Base-by-base conservation (phyloP, 2,888 invertebrate genomes). In the Theodoxus fluviatilis region DNA sequence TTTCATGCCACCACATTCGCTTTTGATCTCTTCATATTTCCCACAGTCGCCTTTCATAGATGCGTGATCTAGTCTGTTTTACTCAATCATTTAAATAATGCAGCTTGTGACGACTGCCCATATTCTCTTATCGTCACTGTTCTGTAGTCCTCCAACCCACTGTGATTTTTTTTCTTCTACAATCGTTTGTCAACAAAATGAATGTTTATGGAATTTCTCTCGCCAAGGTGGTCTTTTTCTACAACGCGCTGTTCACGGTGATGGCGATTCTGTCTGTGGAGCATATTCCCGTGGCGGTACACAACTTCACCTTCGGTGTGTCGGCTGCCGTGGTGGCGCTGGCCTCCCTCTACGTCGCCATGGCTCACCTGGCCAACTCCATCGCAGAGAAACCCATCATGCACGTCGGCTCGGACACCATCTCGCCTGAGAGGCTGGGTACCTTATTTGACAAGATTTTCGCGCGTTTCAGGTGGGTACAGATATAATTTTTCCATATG, bases 381-480 rank as follows among this genome's bases (percentile, higher is more conserved):
- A 76, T 78, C 52, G 80, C 79, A 25, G 80, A 80, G 71, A 80
- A 80, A 65, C 70, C 78, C 18, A 74, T 80, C 64, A 72, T 80
- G 67, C 78, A 72, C 55, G 70, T 78, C 33, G 80, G 80, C 6
- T 59, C 72, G 33, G 80, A 80, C 69, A 67, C 78, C 15, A 49
- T 77, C 31, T 59, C 73, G 18, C 67, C 70, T 12, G 77, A 75
- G 40, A 76, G 70, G 28, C 63, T 78, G 61, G 69, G 71, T 57
- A 55, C 43, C 4, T n/a, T 68, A 12, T 52, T 74, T 52, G 71
- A 73, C 25, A 43, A 33, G 6, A 49, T 73, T 49, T 73, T 74
- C 55, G 67, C 52, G 3, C 55, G 69, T 40, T 43, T 72, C 22
- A 68, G 67, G 71, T 71, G 52, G 47, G 22, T 7, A 18, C 4